Base-by-base conservation (phyloP, 2,888 invertebrate species). In the Drosophila stalkeri region DNA sequence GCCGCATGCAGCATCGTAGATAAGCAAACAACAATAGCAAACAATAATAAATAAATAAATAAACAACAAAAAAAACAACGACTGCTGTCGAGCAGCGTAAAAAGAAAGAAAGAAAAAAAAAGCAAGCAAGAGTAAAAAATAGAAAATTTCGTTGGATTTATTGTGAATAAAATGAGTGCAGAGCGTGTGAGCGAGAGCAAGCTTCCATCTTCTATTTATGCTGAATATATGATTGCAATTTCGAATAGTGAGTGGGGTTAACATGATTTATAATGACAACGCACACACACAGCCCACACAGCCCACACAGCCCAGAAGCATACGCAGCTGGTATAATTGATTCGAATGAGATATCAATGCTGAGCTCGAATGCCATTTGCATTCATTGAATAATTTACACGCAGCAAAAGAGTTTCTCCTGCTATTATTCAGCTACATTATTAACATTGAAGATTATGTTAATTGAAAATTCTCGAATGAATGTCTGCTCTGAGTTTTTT, bases 191-290 rank as follows among this genome's bases (percentile, higher is more conserved):
- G 60, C 16, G 27, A 20, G 46, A 3, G 6, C 2, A 7, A 46
- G 46, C 65, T 77, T 77, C 66, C 69, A 69, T 77, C 47, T 27
- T 77, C 47, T 27, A 77, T 73, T 73, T 77, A 77, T 69, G 65
- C 65, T 66, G 77, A 77, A 77, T 77, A 66, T 70, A 74, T 73
- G 74, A 77, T 73, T 65, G 47, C 76, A 39, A 62, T 64, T 65
- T 44, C 43, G 47, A 49, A 59, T 44, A 55, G 46, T 39, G 39
- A 39, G 39, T 27, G 16, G 61, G 49, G 49, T 8, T 31, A 47
- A 73, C 60, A 62, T 77, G 73, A 73, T 73, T 73, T 77, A 77
- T 77, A 64, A 67, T 67, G 59, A 61, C 27, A 27, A 27, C 27
- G 5, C 27, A 27, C 27, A 27, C 27, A 27, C 23, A 23, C 23